Evolutionary conservation across 1,140 invertebrate genomes (phyloP).

Genomic region (Penaeus vannamei): DNA sequence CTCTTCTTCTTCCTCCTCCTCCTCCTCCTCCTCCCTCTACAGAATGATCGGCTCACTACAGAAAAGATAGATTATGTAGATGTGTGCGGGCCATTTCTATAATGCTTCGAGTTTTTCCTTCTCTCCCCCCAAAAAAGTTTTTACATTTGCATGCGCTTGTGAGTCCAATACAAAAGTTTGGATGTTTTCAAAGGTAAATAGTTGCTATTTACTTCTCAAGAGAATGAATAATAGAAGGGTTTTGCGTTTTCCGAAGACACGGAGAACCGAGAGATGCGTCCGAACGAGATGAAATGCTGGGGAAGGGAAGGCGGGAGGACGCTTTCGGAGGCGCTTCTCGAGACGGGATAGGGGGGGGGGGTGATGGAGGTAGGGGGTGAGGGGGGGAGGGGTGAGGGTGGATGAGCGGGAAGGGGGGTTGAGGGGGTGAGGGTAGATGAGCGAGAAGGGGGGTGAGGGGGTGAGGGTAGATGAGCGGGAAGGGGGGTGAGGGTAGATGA

Average conservation of each 20-base stretch:
- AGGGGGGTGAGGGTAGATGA: conserved; percentile 6
- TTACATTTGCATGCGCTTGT: conserved; percentile 61
- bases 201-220: conserved; percentile 64
- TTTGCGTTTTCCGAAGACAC: conserved; percentile 46
- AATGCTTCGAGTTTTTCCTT: conserved; percentile 57
- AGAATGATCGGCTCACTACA: conserved; percentile 43
- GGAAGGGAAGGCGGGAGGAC: background rate
- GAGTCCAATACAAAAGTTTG: conserved; percentile 63
- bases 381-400: background rate
- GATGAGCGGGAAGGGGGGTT: background rate
- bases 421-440: background rate
- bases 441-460: background rate
- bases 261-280: conserved; percentile 16
- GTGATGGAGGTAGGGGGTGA: background rate
- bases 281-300: conserved; percentile 8
- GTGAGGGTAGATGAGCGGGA: background rate
- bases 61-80: conserved; percentile 61
- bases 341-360: background rate
- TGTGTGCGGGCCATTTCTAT: conserved; percentile 59
- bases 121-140: conserved; percentile 46
- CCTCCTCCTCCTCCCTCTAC: background rate
- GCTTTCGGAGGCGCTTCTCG: too few species aligned
- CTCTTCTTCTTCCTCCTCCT: background rate
- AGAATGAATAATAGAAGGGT: conserved; percentile 60
- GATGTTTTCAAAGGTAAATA: conserved; percentile 64